A percentile compares a stretch with the other conserved stretches of the same genome.
Conservation (phyloP, 2,888 invertebrate genomes). For the Pachydiplax longipennis region DNA sequence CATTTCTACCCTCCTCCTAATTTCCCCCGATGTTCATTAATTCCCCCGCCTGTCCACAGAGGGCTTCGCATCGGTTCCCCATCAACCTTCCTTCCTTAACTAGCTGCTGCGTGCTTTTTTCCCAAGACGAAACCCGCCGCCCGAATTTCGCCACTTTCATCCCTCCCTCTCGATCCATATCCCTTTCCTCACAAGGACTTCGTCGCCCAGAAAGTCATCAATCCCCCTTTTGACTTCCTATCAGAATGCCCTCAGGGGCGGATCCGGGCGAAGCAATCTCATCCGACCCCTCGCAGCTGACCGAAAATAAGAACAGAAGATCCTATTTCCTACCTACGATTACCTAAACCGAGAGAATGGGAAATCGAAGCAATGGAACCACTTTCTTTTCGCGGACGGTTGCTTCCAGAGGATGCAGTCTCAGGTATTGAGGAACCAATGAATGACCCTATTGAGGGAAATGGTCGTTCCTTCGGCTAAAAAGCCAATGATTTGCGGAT, state of each 20-base stretch:
- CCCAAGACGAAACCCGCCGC: background rate
- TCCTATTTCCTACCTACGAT: no score
- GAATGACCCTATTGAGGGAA: no score
- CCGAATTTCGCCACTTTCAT: background rate
- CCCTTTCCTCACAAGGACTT: background rate
- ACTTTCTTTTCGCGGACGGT: no score
- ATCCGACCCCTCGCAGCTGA: background rate
- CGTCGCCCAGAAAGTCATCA: background rate
- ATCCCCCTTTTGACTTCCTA: background rate
- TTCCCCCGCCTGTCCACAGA: background rate
- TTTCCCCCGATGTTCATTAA: background rate
- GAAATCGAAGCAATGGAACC: no score
- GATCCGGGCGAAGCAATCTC: background rate
- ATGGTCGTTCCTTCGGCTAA: no score
- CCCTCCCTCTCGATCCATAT: background rate
- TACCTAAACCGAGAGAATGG: no score
- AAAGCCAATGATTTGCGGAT: no score
- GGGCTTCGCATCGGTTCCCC: background rate
- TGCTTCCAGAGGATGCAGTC: no score
- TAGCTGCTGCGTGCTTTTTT: background rate
- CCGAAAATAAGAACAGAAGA: background rate
- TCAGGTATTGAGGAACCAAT: no score
- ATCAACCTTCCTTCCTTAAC: background rate
- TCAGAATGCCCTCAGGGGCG: background rate
- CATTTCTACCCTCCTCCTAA: background rate